These are phyloP conservation scores for Cephus cinctus DNA, from an alignment of 1,140 invertebrate species.

Conservation along the genomic window DNA sequence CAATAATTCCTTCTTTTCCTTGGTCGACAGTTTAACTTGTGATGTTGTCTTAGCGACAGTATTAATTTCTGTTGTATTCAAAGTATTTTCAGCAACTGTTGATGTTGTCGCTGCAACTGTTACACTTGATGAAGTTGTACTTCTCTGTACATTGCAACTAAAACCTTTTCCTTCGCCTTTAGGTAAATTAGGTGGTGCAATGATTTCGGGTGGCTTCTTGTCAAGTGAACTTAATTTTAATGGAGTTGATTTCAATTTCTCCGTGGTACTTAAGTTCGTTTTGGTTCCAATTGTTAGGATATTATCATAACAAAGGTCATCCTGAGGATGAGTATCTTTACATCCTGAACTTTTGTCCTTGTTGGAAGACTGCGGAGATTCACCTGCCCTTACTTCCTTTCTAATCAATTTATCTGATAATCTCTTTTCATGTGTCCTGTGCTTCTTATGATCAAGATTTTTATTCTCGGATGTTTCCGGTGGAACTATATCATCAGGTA, in stretches of 20 bases:
- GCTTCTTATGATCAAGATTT: neutral
- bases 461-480: no score
- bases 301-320: no score
- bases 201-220: neutral
- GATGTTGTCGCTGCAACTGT: neutral
- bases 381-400: neutral
- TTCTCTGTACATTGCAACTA: slow-evolving; percentile 11
- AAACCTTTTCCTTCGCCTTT: slow-evolving; percentile 10
- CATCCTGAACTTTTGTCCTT: no score
- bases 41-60: neutral
- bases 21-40: neutral
- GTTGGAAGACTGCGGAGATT: neutral
- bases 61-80: neutral
- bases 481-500: no score
- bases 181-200: slow-evolving; percentile 15
- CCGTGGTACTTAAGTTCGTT: no score
- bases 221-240: neutral
- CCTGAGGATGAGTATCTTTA: no score
- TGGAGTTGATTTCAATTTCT: no score
- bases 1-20: slow-evolving; percentile 17
- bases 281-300: no score
- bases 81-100: neutral
- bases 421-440: neutral
- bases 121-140: no score
- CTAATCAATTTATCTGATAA: neutral